A percentile compares a stretch with the other conserved stretches of the same genome.
phyloP scores from a whole-genome alignment of 2,113 vertebrate genomes.

The Psittacus erithacus region DNA sequence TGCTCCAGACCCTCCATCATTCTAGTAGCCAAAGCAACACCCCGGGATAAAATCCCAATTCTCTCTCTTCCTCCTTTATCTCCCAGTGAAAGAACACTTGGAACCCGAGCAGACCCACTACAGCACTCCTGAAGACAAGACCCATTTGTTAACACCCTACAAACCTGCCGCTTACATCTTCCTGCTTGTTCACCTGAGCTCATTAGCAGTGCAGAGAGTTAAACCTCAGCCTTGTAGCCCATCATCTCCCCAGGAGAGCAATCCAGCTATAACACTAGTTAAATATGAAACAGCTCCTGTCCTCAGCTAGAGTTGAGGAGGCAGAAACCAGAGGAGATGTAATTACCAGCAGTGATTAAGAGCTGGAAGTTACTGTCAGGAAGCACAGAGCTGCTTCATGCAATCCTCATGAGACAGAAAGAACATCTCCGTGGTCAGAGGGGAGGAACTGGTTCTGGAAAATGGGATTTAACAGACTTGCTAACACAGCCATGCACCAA shows the following conservation, averaged over 20 bases:
- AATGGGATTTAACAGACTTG: neutral
- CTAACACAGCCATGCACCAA: rapidly evolving
- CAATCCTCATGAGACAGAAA: neutral
- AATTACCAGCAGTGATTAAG: slow-evolving; percentile 72
- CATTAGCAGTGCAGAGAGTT: slow-evolving; percentile 71
- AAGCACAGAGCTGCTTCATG: neutral
- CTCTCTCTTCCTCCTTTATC: neutral
- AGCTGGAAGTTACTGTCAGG: slow-evolving; percentile 19
- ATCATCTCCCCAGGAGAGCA: slow-evolving; percentile 50
- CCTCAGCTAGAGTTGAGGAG: slow-evolving; percentile 16
- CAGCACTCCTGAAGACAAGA: rapidly evolving
- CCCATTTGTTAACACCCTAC: neutral
- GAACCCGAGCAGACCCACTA: neutral
- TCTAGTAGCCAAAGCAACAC: neutral
- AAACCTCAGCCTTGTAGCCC: slow-evolving; percentile 56
- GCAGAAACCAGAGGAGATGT: slow-evolving; percentile 35
- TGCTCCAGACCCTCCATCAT: neutral
- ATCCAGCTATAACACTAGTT: slow-evolving; percentile 50
- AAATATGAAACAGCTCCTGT: slow-evolving; percentile 67
- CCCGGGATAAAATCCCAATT: neutral
- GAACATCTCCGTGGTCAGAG: neutral
- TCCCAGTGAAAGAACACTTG: neutral
- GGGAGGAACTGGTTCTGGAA: neutral
- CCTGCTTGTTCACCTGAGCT: slow-evolving; percentile 23
- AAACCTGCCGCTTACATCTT: neutral